Evolutionary conservation across 2,888 invertebrate species (phyloP), one percentile per base, ranked within the genome.

Genomic region (Helobdella robusta): DNA sequence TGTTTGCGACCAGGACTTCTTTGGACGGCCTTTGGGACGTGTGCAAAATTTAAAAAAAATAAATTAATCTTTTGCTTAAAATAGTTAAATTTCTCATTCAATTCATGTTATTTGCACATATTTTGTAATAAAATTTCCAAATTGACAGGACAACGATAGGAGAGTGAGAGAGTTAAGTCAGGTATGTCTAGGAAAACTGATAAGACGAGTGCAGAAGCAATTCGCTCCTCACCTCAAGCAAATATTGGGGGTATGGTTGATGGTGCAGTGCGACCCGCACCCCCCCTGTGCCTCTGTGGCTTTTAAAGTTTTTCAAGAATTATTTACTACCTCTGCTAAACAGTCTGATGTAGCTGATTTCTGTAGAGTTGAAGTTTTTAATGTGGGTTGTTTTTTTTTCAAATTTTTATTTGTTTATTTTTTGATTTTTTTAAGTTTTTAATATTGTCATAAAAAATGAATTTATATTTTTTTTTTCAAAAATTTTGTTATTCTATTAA

Each of bases 241-340:
- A 75, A 76, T 93, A 68, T 85, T 81, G 75, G 89, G 90, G 1
- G 83, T 86, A 2, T 93, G 93, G 93, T 85, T 92, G 74, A 84
- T 86, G 54, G 87, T 89, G 62, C 88, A 87, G 76, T 86, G 87
- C 81, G 93, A 94, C 78, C 86, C 86, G 15, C 89, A 90, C 80
- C 86, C 88, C 46, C 90, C 91, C 11, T 90, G 89, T 23, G 86
- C 89, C 5, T 84, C 84, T 70, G 84, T 86, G 67, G 89, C 90
- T 0, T 80, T 78, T 40, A 80, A 82, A 70, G 84, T 87, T 3
- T 88, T 90, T 70, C 68, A 74, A 28, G 83, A 83, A 67, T 87
- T 89, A 0, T 94, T 94, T 79, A 86, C 90, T 0, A 82, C 84
- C 6, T n/a, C n/a, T n/a, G 84, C 83, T 59, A 92, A 91, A 80